Conservation (phyloP, 35 echinoderm and acorn worm species). For the Nesometra sesokonis region DNA sequence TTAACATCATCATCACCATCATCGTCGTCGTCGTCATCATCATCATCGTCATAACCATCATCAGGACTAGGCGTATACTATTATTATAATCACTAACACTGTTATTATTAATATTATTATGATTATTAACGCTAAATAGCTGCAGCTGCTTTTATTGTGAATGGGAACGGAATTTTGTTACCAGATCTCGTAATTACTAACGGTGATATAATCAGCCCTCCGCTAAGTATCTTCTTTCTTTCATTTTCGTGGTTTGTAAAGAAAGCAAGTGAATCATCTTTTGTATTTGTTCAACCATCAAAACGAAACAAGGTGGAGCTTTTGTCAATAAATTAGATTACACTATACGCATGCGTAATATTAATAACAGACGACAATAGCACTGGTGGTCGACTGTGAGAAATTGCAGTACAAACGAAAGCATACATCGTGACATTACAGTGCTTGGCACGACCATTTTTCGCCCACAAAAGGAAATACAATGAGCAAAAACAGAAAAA, state of each 20-base stretch:
- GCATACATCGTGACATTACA: not conserved
- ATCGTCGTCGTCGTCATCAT: too few relatives aligned
- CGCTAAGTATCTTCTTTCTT: not conserved
- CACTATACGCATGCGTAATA: not conserved
- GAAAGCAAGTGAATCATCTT: not conserved
- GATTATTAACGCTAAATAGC: too few relatives aligned
- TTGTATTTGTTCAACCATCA: not conserved
- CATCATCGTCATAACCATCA: too few relatives aligned
- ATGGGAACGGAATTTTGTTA: too few relatives aligned
- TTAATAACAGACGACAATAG: not conserved
- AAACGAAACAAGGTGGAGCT: not conserved
- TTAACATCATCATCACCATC: too few relatives aligned
- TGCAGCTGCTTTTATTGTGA: too few relatives aligned
- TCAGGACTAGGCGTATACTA: too few relatives aligned
- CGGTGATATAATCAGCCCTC: not conserved
- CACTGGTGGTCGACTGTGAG: not conserved
- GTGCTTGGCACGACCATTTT: not conserved
- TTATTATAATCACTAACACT: too few relatives aligned
- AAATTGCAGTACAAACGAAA: not conserved
- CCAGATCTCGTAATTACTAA: too few relatives aligned
- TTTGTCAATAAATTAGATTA: not conserved
- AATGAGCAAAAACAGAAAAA: not conserved
- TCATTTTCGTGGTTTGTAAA: not conserved
- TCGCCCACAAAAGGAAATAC: not conserved
- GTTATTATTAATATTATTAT: too few relatives aligned